These are phyloP conservation scores for Decapterus maruadsi DNA, from an alignment of 2,797 vertebrate genomes.

Conservation along the genomic window DNA sequence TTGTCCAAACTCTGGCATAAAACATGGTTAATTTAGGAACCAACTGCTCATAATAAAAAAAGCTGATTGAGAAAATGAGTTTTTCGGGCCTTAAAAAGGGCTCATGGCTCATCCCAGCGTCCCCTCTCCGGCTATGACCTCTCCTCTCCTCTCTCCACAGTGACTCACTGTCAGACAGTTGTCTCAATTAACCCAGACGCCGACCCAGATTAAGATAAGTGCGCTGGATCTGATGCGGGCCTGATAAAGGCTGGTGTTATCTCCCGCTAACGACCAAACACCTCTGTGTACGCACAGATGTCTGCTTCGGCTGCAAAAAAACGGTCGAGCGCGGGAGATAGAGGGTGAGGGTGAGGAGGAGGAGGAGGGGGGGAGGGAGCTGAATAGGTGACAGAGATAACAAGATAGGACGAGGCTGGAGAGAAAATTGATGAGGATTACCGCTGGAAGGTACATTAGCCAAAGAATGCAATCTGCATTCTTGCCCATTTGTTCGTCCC, in stretches of 20 bases:
- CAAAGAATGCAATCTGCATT: slow-evolving; percentile 43
- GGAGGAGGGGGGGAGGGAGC: slow-evolving; percentile 3
- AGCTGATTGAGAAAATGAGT: background rate
- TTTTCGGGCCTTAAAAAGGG: slow-evolving; percentile 8
- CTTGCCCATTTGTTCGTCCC: slow-evolving; percentile 25
- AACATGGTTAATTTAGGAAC: background rate
- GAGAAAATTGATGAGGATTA: slow-evolving; percentile 66
- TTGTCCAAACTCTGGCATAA: background rate
- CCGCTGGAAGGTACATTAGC: slow-evolving; percentile 52
- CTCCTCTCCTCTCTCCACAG: slow-evolving; percentile 10
- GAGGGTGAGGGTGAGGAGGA: background rate
- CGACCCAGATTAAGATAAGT: slow-evolving; percentile 68
- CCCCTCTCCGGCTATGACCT: slow-evolving; percentile 6
- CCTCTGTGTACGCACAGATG: slow-evolving; percentile 28
- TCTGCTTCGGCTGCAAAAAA: slow-evolving; percentile 45
- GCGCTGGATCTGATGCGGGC: slow-evolving; percentile 59
- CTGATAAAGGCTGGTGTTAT: slow-evolving; percentile 68
- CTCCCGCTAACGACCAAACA: slow-evolving; percentile 60
- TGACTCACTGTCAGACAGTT: slow-evolving; percentile 55
- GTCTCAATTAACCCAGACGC: slow-evolving; percentile 77
- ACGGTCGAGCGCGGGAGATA: background rate
- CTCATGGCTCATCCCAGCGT: background rate
- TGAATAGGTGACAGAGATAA: slow-evolving; percentile 68
- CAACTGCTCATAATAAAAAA: background rate
- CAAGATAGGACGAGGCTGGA: slow-evolving; percentile 48